Conservation (phyloP, 2,113 vertebrate genomes). For the Crotalus helleri region DNA sequence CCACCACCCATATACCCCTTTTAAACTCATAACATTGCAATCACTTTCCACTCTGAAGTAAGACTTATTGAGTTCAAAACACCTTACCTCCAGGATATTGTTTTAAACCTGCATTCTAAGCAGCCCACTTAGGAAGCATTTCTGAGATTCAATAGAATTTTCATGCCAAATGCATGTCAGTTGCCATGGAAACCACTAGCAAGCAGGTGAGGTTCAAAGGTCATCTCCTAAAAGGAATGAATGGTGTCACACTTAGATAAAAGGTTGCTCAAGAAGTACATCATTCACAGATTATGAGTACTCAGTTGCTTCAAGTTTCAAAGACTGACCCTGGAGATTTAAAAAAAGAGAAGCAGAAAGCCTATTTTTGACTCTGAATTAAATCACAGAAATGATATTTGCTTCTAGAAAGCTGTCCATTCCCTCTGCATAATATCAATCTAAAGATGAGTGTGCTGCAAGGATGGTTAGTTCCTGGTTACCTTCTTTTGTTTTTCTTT, state of each 20-base stretch:
- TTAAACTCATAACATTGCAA: not conserved
- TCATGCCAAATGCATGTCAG: slow-evolving; percentile 47
- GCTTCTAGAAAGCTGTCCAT: slow-evolving; percentile 25
- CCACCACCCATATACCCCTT: not conserved
- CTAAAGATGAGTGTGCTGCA: not conserved
- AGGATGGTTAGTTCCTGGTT: too few species aligned
- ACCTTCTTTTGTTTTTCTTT: not conserved
- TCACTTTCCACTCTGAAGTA: not conserved
- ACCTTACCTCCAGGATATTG: not conserved
- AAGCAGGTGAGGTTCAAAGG: slow-evolving; percentile 59
- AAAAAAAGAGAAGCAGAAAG: not conserved
- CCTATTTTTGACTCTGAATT: slow-evolving; percentile 29
- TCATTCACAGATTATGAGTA: slow-evolving; percentile 40
- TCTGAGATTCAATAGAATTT: slow-evolving; percentile 40
- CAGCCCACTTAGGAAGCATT: slow-evolving; percentile 3
- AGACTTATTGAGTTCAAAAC: not conserved
- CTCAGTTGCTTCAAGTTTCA: slow-evolving; percentile 27
- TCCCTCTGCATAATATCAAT: not conserved
- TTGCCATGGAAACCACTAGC: slow-evolving; percentile 64
- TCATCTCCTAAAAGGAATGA: slow-evolving; percentile 51
- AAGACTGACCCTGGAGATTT: slow-evolving; percentile 20
- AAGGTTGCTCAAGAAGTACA: slow-evolving; percentile 49
- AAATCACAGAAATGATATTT: not conserved
- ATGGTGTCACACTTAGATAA: slow-evolving; percentile 57
- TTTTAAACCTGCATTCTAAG: not conserved